Conservation (phyloP, 2,888 invertebrate species). For the Caenorhabditis macrosperma region DNA sequence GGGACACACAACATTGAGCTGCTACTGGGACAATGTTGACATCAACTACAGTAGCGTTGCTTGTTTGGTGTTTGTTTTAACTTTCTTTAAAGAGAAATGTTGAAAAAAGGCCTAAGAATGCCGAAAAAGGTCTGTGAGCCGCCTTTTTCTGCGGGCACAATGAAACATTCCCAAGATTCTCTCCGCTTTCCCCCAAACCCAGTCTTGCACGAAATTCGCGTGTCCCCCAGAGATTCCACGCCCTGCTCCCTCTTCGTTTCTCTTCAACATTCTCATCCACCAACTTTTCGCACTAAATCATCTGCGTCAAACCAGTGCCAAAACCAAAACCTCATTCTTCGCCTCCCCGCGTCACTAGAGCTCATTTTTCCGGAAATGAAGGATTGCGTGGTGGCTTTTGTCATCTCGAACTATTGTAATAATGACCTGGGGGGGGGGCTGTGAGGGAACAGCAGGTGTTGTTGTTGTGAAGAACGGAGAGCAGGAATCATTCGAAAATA, state of each 20-base stretch:
- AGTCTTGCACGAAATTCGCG: not conserved
- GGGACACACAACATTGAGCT: conserved; percentile 30
- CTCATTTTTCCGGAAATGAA: not conserved
- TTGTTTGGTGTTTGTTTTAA: not conserved
- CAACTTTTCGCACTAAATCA: conserved; percentile 39
- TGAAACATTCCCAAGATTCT: not conserved
- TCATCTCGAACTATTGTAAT: conserved; percentile 39
- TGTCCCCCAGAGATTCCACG: not conserved
- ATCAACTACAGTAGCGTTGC: not conserved
- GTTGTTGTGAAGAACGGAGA: not conserved
- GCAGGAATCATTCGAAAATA: not conserved
- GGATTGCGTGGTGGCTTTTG: not conserved
- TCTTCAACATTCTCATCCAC: not conserved
- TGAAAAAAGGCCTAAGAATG: too few species aligned
- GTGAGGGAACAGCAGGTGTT: conserved; percentile 46
- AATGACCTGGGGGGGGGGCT: conserved; percentile 33
- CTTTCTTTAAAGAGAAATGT: not conserved
- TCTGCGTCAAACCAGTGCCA: too few species aligned
- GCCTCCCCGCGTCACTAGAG: not conserved
- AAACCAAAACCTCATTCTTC: conserved; percentile 45
- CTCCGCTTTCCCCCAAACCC: not conserved
- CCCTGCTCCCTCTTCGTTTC: not conserved
- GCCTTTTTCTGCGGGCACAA: not conserved
- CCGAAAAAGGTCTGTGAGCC: too few species aligned
- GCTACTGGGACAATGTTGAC: not conserved